Percentiles rank a stretch among this genome's conserved stretches.
phyloP scores from a whole-genome alignment of 1,140 invertebrate genomes.

The Lepidotrigona ventralis region DNA sequence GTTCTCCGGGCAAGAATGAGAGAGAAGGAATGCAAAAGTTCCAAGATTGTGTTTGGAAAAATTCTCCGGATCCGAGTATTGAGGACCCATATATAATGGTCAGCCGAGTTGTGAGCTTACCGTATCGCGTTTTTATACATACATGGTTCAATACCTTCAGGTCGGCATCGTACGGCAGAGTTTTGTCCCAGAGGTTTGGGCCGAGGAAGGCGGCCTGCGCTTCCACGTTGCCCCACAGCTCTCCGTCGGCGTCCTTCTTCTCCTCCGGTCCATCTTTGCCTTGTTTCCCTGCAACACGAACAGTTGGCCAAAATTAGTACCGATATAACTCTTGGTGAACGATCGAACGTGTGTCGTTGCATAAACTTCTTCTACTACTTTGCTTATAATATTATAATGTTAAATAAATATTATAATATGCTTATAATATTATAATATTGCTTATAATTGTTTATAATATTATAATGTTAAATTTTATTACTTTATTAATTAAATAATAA shows the following conservation, averaged over 20 bases:
- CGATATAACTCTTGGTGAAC: too few species aligned
- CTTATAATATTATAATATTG: too few species aligned
- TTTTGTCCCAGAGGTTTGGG: constrained; percentile 96
- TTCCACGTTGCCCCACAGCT: constrained; percentile 91
- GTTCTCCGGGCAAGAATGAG: background rate
- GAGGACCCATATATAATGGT: constrained; percentile 23
- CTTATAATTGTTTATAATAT: too few species aligned
- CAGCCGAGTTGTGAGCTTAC: constrained; percentile 70
- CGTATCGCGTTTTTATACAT: constrained; percentile 79
- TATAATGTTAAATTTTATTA: too few species aligned
- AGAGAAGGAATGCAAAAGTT: background rate
- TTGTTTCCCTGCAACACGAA: constrained; percentile 74
- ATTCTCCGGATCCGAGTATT: too few species aligned
- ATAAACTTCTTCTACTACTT: too few species aligned
- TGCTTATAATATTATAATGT: too few species aligned
- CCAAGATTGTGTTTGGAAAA: background rate
- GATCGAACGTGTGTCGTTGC: too few species aligned
- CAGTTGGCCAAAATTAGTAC: background rate
- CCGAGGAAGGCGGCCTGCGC: constrained; percentile 96
- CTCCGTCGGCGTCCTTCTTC: constrained; percentile 90
- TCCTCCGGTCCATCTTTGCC: constrained; percentile 84
- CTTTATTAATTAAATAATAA: too few species aligned
- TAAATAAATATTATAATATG: too few species aligned
- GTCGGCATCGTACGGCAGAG: constrained; percentile 92
- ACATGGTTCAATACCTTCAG: constrained; percentile 91